Conservation (phyloP, 2,888 invertebrate species). For the Taenaris catops region DNA sequence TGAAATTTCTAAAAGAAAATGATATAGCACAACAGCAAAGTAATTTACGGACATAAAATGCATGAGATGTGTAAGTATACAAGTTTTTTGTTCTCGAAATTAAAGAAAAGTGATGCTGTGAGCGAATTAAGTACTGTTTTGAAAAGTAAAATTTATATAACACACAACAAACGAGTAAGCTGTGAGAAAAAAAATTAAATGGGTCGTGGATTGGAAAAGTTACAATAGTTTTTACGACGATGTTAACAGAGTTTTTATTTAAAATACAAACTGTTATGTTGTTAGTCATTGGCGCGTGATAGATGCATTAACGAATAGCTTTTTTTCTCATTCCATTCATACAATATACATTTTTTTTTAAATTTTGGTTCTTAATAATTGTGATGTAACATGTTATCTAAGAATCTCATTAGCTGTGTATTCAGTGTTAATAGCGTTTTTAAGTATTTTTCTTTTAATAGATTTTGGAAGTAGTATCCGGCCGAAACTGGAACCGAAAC, state of each 20-base stretch:
- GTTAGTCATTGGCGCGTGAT: background rate
- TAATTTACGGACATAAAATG: slow-evolving; percentile 34
- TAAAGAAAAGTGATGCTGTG: slow-evolving; percentile 1
- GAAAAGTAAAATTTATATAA: slow-evolving; percentile 2
- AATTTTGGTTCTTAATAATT: too few species aligned
- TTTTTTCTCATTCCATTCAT: too few species aligned
- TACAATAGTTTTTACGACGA: slow-evolving; percentile 24
- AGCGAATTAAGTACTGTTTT: slow-evolving; percentile 3
- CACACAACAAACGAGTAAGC: slow-evolving; percentile 26
- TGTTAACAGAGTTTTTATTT: slow-evolving; percentile 18
- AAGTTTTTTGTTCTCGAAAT: slow-evolving; percentile 10
- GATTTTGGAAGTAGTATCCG: too few species aligned
- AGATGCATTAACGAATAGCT: background rate
- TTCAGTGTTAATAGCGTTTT: too few species aligned
- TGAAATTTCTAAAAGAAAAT: slow-evolving; percentile 9
- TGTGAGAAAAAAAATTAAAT: slow-evolving; percentile 26
- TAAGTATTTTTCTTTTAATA: too few species aligned
- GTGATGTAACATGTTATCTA: too few species aligned
- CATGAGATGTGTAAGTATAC: slow-evolving; percentile 68
- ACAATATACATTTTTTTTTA: too few species aligned
- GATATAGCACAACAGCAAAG: slow-evolving; percentile 8
- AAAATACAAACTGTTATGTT: too few species aligned
- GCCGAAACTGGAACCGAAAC: too few species aligned
- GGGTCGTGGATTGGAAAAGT: slow-evolving; percentile 19
- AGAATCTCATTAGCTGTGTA: too few species aligned